phyloP scores from a whole-genome alignment of 2,113 vertebrate species.

The mouse (Mus musculus) region DNA sequence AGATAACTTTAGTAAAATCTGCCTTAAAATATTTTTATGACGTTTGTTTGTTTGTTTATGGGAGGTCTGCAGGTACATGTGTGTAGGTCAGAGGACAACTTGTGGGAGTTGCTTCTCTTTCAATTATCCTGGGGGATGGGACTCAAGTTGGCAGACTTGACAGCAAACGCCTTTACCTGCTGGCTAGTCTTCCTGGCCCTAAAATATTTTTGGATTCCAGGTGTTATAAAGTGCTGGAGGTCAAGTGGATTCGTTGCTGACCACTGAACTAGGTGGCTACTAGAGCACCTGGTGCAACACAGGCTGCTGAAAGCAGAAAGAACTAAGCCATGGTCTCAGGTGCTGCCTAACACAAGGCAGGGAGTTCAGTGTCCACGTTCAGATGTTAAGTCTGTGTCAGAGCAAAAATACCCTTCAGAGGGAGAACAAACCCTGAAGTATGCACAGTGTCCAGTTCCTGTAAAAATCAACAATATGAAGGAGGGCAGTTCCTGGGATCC shows the following conservation, averaged over 20 bases:
- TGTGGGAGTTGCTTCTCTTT: neutral
- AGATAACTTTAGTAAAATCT: neutral
- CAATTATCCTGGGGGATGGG: neutral
- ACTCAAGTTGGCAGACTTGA: neutral
- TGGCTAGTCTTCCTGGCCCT: neutral
- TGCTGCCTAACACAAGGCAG: neutral
- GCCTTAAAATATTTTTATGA: neutral
- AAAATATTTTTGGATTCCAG: neutral
- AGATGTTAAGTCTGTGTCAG: neutral
- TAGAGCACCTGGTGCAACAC: neutral
- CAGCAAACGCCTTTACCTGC: neutral
- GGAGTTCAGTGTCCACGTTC: neutral
- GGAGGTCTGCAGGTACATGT: neutral
- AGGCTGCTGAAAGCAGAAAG: neutral
- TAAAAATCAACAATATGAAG: neutral
- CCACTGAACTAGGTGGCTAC: neutral
- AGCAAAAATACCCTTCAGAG: neutral
- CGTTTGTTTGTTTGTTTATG: neutral
- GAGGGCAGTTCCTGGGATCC: neutral
- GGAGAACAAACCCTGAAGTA: neutral
- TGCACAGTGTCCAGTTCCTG: neutral
- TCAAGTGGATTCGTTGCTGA: slow-evolving; percentile 13
- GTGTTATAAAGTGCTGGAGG: neutral
- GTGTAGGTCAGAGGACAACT: neutral
- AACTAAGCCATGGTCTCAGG: neutral